These are phyloP conservation scores for Aphelenchoides fujianensis DNA, from an alignment of 1,140 invertebrate species.

Conservation along the genomic window DNA sequence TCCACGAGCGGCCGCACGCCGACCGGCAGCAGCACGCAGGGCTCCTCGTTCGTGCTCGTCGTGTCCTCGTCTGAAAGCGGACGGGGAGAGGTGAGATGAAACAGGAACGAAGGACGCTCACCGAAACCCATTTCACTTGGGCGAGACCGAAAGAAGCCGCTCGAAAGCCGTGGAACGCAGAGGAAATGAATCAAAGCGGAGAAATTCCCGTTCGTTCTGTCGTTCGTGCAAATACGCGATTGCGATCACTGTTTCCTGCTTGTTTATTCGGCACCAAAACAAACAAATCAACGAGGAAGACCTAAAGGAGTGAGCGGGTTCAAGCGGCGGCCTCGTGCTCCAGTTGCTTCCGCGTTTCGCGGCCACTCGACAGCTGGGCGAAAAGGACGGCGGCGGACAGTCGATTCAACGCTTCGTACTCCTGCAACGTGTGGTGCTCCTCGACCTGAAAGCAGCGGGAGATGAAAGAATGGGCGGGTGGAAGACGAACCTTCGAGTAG, in stretches of 20 bases:
- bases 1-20: background rate
- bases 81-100: no score
- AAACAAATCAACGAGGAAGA: background rate
- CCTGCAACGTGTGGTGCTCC: conserved; percentile 85
- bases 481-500: conserved; percentile 74
- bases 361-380: conserved; percentile 33
- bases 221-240: background rate
- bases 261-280: conserved; percentile 6
- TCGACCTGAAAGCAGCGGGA: conserved; percentile 69
- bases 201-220: background rate
- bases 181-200: no score
- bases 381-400: conserved; percentile 71
- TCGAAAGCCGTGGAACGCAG: background rate
- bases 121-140: no score
- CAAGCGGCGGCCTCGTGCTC: background rate
- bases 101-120: no score
- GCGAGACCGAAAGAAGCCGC: background rate
- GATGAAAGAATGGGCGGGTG: conserved; percentile 10
- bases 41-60: no score
- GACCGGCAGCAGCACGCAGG: background rate
- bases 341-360: background rate
- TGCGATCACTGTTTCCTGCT: background rate
- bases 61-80: no score
- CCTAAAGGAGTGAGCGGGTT: no score
- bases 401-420: conserved; percentile 76